Base-by-base conservation (phyloP, 2,797 vertebrate genomes). In the Philypnodon macrostomus region DNA sequence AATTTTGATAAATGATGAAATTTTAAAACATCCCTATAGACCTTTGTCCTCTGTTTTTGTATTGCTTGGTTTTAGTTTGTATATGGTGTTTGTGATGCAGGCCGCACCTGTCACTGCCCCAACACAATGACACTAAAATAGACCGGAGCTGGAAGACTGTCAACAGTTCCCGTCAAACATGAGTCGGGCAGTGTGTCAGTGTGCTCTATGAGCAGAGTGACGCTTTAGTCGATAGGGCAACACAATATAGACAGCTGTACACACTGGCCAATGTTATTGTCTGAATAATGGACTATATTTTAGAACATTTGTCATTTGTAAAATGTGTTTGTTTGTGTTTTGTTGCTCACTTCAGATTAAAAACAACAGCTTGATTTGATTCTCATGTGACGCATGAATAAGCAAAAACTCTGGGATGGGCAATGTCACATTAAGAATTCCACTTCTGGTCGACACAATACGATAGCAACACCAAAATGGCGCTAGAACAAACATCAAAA, bases 81-180 rank as follows among this genome's bases (percentile, higher is more conserved):
- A n/a, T n/a, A 40, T 42, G 51, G 71, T 65, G 73, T 61, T 17
- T 33, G 21, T 29, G 61, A 70, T 54, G 63, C 49, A 63, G 68
- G 52, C 74, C 70, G 59, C 83, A 85, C 83, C 83, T 85, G 84
- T 71, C 52, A 45, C 38, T 51, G 34, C 38, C 16, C 47, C 60
- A 36, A 66, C 67, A 73, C 60, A 72, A 70, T 38, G 36, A 47
- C 27, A 64, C 81, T 6, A 42, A 79, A 86, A 85, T 84, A 81
- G 77, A 71, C 29, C 1, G 16, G 51, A 57, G 70, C 60, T 70
- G 77, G 76, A 73, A 53, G 45, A n/a, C 6, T 41, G 30, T 77
- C 69, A 72, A 42, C 45, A 63, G 62, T 73, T 77, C 56, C 51
- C 9, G 2, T 47, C 29, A 9, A 46, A 36, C 33, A 58, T 17